Percentiles rank a stretch among this genome's conserved stretches.
Conservation (phyloP, 2,113 vertebrate species). For the Perca schrenkii region DNA sequence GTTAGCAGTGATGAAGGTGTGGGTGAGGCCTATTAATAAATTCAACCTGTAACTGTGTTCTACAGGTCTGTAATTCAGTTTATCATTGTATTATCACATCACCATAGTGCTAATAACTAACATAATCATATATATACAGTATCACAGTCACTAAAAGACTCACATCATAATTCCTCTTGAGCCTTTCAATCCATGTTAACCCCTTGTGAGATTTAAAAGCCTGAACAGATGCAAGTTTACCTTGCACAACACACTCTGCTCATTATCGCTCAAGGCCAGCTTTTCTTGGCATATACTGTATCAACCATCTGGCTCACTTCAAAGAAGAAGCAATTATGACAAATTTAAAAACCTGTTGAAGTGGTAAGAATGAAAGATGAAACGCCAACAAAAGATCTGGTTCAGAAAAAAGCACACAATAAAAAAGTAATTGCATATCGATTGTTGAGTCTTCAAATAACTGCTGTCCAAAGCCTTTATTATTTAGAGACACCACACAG, state of each 20-base stretch:
- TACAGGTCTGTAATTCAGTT: neutral
- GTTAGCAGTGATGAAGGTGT: neutral
- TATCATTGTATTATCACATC: neutral
- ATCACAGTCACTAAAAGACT: neutral
- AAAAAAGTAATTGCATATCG: neutral
- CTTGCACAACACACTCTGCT: neutral
- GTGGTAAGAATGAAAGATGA: neutral
- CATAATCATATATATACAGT: neutral
- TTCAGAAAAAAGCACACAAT: neutral
- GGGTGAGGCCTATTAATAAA: neutral
- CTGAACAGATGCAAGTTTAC: neutral
- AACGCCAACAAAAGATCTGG: neutral
- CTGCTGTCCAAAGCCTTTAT: neutral
- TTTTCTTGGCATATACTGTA: conserved; percentile 26
- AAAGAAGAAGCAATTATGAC: neutral
- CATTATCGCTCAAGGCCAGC: neutral
- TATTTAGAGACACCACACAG: neutral
- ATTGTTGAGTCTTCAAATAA: neutral
- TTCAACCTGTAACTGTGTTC: neutral
- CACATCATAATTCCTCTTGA: neutral
- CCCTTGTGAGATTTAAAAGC: neutral
- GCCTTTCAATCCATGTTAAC: neutral
- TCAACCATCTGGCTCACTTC: neutral
- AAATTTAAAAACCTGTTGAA: conserved; percentile 23
- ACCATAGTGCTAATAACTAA: neutral